A percentile compares a stretch with the other conserved stretches of the same genome.
phyloP scores from a whole-genome alignment of 2,797 vertebrate genomes.

The Gymnothorax javanicus region DNA sequence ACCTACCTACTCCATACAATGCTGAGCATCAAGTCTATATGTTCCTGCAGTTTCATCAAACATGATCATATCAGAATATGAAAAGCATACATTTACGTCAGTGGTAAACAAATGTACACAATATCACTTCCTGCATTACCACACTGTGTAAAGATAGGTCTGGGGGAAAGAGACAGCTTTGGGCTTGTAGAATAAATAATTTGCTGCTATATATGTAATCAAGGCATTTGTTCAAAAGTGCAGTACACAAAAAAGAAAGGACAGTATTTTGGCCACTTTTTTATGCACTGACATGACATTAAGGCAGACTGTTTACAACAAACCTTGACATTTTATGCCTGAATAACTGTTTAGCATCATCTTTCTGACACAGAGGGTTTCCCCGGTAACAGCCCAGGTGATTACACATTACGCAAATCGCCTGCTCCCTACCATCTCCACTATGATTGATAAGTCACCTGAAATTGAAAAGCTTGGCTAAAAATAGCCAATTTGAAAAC shows the following conservation, averaged over 20 bases:
- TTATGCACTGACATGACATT: background rate
- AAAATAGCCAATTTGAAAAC: background rate
- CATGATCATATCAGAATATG: background rate
- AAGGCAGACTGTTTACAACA: background rate
- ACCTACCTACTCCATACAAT: background rate
- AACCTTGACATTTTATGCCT: slow-evolving; percentile 3
- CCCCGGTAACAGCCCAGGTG: background rate
- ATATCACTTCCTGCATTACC: background rate
- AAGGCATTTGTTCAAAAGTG: background rate
- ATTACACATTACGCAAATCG: background rate
- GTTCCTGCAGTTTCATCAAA: background rate
- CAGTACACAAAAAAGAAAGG: background rate
- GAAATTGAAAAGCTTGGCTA: background rate
- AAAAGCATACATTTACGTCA: background rate
- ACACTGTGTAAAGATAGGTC: background rate
- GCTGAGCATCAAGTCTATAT: background rate
- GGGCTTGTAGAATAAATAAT: background rate
- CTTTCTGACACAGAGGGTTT: background rate
- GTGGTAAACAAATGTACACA: background rate
- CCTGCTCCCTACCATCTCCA: background rate
- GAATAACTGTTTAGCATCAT: background rate
- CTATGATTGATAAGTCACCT: background rate
- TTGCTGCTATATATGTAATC: background rate
- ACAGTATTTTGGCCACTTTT: background rate
- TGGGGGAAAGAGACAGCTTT: background rate